A percentile compares a stretch with the other conserved stretches of the same genome.
Conservation (phyloP, 1,140 invertebrate species). For the Drosophila bocki region DNA sequence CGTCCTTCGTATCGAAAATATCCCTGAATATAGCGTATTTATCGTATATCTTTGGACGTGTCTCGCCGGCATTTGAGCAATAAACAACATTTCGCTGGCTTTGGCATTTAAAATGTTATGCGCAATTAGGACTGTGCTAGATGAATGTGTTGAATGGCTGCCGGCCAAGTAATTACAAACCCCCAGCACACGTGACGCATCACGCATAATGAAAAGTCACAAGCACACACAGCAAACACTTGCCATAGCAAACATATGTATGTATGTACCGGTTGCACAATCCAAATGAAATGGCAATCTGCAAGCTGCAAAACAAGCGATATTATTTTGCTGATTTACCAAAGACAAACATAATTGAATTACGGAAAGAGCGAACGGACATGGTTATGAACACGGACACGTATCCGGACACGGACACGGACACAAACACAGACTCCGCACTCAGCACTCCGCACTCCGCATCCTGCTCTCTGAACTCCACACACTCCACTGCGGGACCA, state of each 20-base stretch:
- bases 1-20: background rate
- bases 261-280: conserved; percentile 22
- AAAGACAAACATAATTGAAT: conserved; percentile 83
- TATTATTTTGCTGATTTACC: conserved; percentile 79
- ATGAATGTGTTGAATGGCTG: conserved; percentile 42
- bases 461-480: background rate
- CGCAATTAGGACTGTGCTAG: conserved; percentile 49
- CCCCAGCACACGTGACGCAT: conserved; percentile 42
- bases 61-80: conserved; percentile 33
- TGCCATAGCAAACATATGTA: background rate
- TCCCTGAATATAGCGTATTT: background rate
- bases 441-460: background rate
- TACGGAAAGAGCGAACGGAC: conserved; percentile 61
- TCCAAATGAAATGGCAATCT: conserved; percentile 51
- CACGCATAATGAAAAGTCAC: conserved; percentile 57
- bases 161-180: conserved; percentile 44
- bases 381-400: conserved; percentile 41
- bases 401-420: conserved; percentile 23
- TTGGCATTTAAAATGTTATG: conserved; percentile 61
- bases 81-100: conserved; percentile 44
- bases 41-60: conserved; percentile 4
- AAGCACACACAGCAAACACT: conserved; percentile 7
- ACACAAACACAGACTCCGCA: conserved; percentile 9
- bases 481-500: conserved; percentile 1
- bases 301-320: conserved; percentile 65